A percentile compares a stretch with the other conserved stretches of the same genome.
These are phyloP conservation scores for Pelobates cultripes DNA, from an alignment of 2,797 vertebrate species.

Conservation along the genomic window DNA sequence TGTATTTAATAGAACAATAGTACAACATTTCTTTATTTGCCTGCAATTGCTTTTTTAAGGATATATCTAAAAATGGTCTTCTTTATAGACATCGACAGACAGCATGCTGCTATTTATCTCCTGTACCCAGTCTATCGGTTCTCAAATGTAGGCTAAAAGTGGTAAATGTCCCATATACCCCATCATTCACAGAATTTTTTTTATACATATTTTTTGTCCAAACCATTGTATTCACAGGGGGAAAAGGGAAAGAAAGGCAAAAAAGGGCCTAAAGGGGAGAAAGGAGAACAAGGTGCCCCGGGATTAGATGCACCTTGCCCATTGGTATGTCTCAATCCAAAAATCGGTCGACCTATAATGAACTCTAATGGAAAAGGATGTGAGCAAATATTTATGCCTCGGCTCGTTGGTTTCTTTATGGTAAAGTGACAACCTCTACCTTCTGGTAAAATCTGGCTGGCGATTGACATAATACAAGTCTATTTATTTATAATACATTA, in stretches of 20 bases:
- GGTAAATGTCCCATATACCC: slow-evolving; percentile 77
- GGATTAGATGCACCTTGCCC: slow-evolving; percentile 99
- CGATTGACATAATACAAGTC: not conserved
- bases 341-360: slow-evolving; percentile 67
- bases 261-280: slow-evolving; percentile 99
- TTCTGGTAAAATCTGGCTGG: not conserved
- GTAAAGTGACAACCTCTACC: not conserved
- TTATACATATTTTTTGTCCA: slow-evolving; percentile 82
- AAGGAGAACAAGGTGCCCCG: slow-evolving; percentile 99
- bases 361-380: slow-evolving; percentile 67
- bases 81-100: too few species aligned
- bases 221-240: slow-evolving; percentile 98
- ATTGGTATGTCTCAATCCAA: slow-evolving; percentile 91
- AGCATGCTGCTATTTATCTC: not conserved
- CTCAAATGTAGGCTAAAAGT: slow-evolving; percentile 58
- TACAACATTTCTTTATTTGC: too few species aligned
- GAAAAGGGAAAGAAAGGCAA: slow-evolving; percentile 99
- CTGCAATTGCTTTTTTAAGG: too few species aligned
- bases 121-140: not conserved
- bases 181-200: slow-evolving; percentile 62
- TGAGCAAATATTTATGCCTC: slow-evolving; percentile 67
- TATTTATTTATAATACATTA: not conserved
- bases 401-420: not conserved
- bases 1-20: too few species aligned
- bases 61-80: too few species aligned